These are phyloP conservation scores for Vultur gryphus DNA, from an alignment of 2,797 vertebrate genomes.

Conservation along the genomic window DNA sequence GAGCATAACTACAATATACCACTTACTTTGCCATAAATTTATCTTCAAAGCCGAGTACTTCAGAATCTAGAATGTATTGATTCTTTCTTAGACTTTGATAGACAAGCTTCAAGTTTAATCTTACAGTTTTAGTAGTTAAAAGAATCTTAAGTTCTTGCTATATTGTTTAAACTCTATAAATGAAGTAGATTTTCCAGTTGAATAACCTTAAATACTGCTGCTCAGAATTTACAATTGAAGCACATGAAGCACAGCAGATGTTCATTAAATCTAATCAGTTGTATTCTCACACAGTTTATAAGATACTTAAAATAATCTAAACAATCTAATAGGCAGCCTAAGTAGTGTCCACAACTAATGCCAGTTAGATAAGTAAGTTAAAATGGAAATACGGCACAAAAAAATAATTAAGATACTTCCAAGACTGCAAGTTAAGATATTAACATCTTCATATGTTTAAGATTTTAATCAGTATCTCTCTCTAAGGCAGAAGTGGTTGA, in stretches of 20 bases:
- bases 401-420: neutral
- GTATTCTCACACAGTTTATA: neutral
- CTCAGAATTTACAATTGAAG: neutral
- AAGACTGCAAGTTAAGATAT: neutral
- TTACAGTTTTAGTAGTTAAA: neutral
- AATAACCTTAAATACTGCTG: conserved; percentile 19
- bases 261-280: conserved; percentile 43
- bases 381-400: neutral
- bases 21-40: neutral
- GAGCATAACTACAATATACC: neutral
- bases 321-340: neutral
- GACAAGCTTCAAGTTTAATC: neutral
- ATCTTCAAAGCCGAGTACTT: neutral
- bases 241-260: conserved; percentile 15
- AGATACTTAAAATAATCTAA: conserved; percentile 22
- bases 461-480: neutral
- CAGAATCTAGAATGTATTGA: neutral
- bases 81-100: neutral
- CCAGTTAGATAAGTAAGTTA: neutral
- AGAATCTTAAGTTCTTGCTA: neutral
- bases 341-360: neutral
- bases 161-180: conserved; percentile 40
- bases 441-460: neutral
- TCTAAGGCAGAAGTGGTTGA: neutral
- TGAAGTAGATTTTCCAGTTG: conserved; percentile 51